A percentile compares a stretch with the other conserved stretches of the same genome.
These are phyloP conservation scores for Odiellus spinosus DNA, from an alignment of 2,888 invertebrate genomes.

Conservation along the genomic window DNA sequence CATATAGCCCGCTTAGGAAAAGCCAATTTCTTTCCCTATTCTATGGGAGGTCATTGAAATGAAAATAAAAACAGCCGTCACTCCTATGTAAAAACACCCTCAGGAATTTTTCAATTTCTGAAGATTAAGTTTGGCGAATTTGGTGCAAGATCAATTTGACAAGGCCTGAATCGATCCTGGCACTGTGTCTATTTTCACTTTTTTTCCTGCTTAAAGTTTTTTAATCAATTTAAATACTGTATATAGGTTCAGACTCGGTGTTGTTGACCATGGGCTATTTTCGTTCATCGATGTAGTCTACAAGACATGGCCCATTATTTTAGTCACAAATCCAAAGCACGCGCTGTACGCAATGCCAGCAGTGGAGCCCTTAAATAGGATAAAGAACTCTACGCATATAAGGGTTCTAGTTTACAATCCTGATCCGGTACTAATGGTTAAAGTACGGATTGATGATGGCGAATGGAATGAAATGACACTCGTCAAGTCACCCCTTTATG, in stretches of 20 bases:
- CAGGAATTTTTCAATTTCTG: too few relatives aligned
- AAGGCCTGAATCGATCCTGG: too few relatives aligned
- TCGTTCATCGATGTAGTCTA: slow-evolving; percentile 64
- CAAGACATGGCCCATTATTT: slow-evolving; percentile 58
- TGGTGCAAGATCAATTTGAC: too few relatives aligned
- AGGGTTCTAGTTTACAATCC: slow-evolving; percentile 63
- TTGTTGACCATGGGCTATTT: slow-evolving; percentile 75
- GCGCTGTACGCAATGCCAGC: slow-evolving; percentile 52
- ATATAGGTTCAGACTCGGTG: slow-evolving; percentile 60
- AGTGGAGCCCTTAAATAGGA: slow-evolving; percentile 51
- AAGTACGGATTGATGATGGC: slow-evolving; percentile 47
- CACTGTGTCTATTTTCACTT: too few relatives aligned
- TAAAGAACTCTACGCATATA: slow-evolving; percentile 56
- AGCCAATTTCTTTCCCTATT: too few relatives aligned
- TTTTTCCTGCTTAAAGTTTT: too few relatives aligned
- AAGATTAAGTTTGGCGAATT: too few relatives aligned
- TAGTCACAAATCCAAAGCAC: slow-evolving; percentile 83
- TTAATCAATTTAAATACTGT: too few relatives aligned
- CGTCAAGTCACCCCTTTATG: slow-evolving; percentile 52
- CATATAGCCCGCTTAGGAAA: too few relatives aligned
- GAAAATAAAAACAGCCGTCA: too few relatives aligned
- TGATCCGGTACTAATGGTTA: slow-evolving; percentile 44
- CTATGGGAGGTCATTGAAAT: too few relatives aligned
- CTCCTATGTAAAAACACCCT: too few relatives aligned
- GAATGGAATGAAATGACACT: slow-evolving; percentile 46